These are phyloP conservation scores for Arizona elegans DNA, from an alignment of 2,113 vertebrate genomes.

Conservation along the genomic window DNA sequence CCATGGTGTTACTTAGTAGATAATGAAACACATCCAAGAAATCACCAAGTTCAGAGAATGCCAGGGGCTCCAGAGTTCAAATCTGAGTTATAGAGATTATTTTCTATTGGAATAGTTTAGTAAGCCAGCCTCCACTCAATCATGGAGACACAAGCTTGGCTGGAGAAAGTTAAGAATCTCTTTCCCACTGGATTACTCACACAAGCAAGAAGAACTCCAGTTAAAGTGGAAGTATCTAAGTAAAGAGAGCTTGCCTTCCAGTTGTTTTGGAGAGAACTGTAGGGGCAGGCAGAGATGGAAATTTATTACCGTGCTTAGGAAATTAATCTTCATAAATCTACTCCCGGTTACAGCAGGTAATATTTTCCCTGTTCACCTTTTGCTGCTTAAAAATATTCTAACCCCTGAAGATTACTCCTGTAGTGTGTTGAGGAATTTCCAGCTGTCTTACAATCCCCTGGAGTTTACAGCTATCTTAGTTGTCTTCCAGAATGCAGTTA, in stretches of 20 bases:
- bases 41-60: background rate
- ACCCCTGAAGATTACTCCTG: conserved; percentile 41
- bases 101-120: background rate
- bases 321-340: background rate
- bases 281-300: background rate
- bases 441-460: conserved; percentile 41
- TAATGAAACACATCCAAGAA: background rate
- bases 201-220: background rate
- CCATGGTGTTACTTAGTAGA: background rate
- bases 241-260: background rate
- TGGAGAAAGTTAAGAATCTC: background rate
- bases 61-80: background rate
- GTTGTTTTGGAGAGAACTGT: background rate
- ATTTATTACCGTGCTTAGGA: background rate
- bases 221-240: background rate
- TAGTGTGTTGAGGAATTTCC: conserved; percentile 39
- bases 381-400: conserved; percentile 17
- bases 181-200: background rate
- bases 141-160: background rate
- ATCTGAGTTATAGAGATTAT: background rate
- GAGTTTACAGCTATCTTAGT: conserved; percentile 25
- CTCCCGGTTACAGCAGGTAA: fast-evolving
- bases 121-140: background rate
- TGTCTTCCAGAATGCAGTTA: conserved; percentile 42
- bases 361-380: background rate